Conservation (phyloP, 2,113 vertebrate genomes). For the Pseudolaguvia tuberculata region DNA sequence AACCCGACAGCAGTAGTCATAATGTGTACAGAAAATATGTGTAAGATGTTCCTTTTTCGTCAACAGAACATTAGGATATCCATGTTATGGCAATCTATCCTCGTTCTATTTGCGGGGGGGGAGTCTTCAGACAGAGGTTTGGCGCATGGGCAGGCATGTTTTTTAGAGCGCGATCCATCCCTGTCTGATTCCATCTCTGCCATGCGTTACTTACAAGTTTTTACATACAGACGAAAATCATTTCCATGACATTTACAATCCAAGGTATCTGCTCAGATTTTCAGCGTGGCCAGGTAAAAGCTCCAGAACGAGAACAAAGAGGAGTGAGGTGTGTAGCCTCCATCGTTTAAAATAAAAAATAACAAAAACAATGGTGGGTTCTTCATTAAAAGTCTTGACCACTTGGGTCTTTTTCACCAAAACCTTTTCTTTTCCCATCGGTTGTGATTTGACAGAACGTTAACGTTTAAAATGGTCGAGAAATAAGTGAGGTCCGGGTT, state of each 20-base stretch:
- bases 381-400: slow-evolving; percentile 8
- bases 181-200: slow-evolving; percentile 17
- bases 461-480: background rate
- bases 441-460: background rate
- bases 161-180: background rate
- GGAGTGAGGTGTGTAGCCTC: background rate
- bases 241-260: slow-evolving; percentile 17
- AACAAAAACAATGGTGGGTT: background rate
- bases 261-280: background rate
- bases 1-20: slow-evolving; percentile 66
- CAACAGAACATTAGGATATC: slow-evolving; percentile 53
- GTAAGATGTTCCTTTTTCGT: slow-evolving; percentile 47
- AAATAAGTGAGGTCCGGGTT: background rate
- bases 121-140: slow-evolving; percentile 48
- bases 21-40: slow-evolving; percentile 63
- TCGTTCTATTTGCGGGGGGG: slow-evolving; percentile 50
- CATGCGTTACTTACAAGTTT: slow-evolving; percentile 29
- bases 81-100: slow-evolving; percentile 50
- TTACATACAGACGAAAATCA: slow-evolving; percentile 11
- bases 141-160: slow-evolving; percentile 21
- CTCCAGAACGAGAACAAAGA: background rate
- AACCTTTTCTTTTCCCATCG: background rate
- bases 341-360: background rate
- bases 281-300: slow-evolving; percentile 13
- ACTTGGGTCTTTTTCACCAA: background rate